A percentile compares a stretch with the other conserved stretches of the same genome.
These are phyloP conservation scores for Phoebastria nigripes DNA, from an alignment of 2,797 vertebrate species.

Conservation along the genomic window DNA sequence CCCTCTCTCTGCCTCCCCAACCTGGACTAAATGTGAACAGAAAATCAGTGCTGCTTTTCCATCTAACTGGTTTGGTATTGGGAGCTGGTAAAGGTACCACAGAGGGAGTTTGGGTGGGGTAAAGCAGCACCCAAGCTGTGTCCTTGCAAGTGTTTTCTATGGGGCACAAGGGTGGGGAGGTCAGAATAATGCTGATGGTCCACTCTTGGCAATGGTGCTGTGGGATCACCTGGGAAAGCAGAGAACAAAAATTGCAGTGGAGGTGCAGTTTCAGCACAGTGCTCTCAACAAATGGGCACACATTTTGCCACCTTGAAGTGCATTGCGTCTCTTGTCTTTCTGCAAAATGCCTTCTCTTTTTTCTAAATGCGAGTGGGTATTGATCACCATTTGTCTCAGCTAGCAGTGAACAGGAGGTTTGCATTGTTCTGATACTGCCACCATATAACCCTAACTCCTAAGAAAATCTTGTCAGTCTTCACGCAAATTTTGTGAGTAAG, in stretches of 20 bases:
- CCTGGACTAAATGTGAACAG: neutral
- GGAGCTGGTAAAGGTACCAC: neutral
- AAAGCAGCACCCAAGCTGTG: neutral
- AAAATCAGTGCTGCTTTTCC: neutral
- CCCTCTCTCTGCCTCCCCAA: neutral
- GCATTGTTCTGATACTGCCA: neutral
- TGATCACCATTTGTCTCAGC: neutral
- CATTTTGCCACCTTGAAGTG: neutral
- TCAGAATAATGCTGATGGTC: neutral
- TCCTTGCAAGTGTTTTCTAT: neutral
- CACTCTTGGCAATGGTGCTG: neutral
- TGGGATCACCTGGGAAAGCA: neutral
- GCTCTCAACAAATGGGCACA: neutral
- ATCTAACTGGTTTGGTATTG: neutral
- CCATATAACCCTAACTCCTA: neutral
- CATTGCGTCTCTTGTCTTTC: fast-evolving
- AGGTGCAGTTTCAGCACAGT: neutral
- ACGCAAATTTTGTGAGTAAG: neutral
- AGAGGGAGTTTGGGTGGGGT: neutral
- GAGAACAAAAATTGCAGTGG: neutral
- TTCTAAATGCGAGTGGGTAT: neutral
- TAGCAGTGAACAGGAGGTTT: neutral
- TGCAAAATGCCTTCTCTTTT: neutral
- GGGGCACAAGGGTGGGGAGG: neutral
- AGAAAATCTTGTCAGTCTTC: neutral